phyloP scores from a whole-genome alignment of 2,888 invertebrate species.

The Atethmia centrago region DNA sequence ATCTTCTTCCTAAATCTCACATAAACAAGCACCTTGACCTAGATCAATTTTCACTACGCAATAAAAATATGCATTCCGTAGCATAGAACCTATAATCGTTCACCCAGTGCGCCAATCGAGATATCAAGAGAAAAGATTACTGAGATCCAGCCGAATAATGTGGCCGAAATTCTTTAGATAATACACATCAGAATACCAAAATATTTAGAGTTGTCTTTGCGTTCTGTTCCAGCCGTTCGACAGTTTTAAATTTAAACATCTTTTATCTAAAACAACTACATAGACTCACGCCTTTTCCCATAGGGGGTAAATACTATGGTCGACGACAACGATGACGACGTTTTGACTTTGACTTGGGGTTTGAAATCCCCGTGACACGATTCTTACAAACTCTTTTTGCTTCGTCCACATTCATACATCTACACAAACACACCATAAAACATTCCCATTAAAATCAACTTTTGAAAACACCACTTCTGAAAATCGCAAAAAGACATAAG shows the following conservation, averaged over 20 bases:
- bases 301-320: background rate
- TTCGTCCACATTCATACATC: background rate
- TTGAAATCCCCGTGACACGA: background rate
- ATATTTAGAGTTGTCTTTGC: background rate
- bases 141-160: background rate
- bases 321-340: background rate
- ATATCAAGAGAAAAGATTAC: conserved; percentile 9
- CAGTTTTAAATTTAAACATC: background rate
- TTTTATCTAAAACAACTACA: background rate
- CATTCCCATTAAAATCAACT: background rate
- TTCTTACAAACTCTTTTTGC: background rate
- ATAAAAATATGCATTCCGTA: conserved; percentile 24
- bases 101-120: background rate
- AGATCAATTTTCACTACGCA: background rate
- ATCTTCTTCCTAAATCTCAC: background rate
- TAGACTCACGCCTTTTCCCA: too few species aligned
- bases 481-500: conserved; percentile 1
- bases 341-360: background rate
- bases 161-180: background rate
- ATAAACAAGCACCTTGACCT: background rate
- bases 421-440: background rate
- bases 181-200: background rate
- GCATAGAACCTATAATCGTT: conserved; percentile 10
- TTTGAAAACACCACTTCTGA: background rate
- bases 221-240: background rate